Conservation (phyloP, 2,888 invertebrate genomes). For the Cylindroiulus punctatus region DNA sequence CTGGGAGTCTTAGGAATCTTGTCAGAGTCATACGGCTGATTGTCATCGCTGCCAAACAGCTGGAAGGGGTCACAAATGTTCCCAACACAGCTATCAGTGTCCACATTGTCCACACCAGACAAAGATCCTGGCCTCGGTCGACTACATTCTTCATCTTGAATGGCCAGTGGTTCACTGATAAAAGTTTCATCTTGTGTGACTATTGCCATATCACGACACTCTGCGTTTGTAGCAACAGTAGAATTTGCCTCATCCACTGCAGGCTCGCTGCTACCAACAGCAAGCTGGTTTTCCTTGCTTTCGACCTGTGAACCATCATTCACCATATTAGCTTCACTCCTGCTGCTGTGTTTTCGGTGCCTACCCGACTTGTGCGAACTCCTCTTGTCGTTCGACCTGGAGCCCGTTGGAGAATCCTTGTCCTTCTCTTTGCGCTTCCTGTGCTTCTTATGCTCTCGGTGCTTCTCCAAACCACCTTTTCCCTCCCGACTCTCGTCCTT, state of each 20-base stretch:
- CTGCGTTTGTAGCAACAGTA: not conserved
- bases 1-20: slow-evolving; percentile 27
- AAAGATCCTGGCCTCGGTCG: not conserved
- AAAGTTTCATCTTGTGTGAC: not conserved
- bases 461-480: not conserved
- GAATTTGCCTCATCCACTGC: not conserved
- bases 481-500: slow-evolving; percentile 2
- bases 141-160: not conserved
- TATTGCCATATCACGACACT: not conserved
- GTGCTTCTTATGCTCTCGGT: slow-evolving; percentile 44
- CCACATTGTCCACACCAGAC: not conserved
- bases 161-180: not conserved
- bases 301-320: not conserved
- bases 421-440: slow-evolving; percentile 52
- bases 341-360: slow-evolving; percentile 48
- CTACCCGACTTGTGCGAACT: not conserved
- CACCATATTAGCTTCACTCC: not conserved
- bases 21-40: not conserved
- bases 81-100: not conserved
- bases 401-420: not conserved
- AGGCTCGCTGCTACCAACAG: not conserved
- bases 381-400: not conserved
- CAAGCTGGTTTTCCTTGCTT: not conserved
- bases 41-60: not conserved
- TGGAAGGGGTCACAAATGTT: not conserved